These are phyloP conservation scores for Benitochromis conjunctus DNA, from an alignment of 2,113 vertebrate species.

Conservation along the genomic window DNA sequence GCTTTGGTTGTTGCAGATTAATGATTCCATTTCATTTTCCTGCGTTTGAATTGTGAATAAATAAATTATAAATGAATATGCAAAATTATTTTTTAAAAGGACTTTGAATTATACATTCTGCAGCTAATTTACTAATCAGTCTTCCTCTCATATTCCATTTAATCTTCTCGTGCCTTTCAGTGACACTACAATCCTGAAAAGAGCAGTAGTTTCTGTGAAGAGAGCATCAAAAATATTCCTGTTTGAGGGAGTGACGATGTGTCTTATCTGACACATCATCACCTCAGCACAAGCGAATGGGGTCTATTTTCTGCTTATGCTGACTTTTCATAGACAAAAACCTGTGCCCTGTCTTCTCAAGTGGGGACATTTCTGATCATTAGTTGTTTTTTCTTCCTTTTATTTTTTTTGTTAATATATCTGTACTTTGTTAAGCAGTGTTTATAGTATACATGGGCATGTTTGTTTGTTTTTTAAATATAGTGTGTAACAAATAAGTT, in stretches of 20 bases:
- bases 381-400: not conserved
- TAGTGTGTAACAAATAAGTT: not conserved
- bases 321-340: not conserved
- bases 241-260: not conserved
- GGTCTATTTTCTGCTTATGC: not conserved
- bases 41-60: not conserved
- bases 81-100: not conserved
- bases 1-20: not conserved
- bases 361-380: not conserved
- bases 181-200: not conserved
- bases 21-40: not conserved
- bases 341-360: no score
- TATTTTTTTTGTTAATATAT: not conserved
- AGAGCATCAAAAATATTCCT: not conserved
- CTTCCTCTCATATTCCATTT: not conserved
- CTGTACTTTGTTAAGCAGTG: no score
- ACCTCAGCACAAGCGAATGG: not conserved
- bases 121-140: not conserved
- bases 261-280: not conserved
- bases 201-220: not conserved
- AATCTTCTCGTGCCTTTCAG: not conserved
- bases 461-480: not conserved
- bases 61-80: not conserved
- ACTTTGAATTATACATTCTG: not conserved
- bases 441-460: not conserved